A percentile compares a stretch with the other conserved stretches of the same genome.
Conservation (phyloP, 1,140 invertebrate genomes). For the Heterodera schachtii region DNA sequence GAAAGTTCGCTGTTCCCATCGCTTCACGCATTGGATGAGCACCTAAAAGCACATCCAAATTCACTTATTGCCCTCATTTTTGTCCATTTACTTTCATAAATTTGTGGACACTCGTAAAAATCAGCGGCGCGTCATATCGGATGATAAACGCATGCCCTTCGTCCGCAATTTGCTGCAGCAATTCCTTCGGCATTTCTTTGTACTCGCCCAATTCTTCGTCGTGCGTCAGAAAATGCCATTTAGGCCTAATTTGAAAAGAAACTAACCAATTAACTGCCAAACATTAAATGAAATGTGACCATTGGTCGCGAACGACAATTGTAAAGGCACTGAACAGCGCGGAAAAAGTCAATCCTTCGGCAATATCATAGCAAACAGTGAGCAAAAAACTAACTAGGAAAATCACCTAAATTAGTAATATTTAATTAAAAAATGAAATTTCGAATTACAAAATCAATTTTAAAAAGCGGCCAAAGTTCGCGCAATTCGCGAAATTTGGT, state of each 20-base stretch:
- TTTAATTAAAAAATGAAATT: not conserved
- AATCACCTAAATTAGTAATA: slow-evolving; percentile 44
- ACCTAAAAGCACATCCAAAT: slow-evolving; percentile 3
- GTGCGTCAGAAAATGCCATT: slow-evolving; percentile 58
- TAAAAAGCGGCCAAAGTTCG: slow-evolving; percentile 60
- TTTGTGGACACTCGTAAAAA: slow-evolving; percentile 60
- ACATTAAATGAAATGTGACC: slow-evolving; percentile 34
- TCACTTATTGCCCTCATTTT: not conserved
- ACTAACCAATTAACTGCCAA: slow-evolving; percentile 1
- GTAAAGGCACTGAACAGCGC: slow-evolving; percentile 61
- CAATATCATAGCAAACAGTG: slow-evolving; percentile 62
- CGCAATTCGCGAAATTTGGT: slow-evolving; percentile 55
- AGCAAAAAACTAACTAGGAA: slow-evolving; percentile 57
- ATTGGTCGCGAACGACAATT: slow-evolving; percentile 60
- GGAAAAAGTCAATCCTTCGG: slow-evolving; percentile 54
- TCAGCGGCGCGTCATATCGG: slow-evolving; percentile 61
- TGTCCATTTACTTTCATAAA: slow-evolving; percentile 50
- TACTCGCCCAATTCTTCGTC: slow-evolving; percentile 47
- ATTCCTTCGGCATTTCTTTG: slow-evolving; percentile 53
- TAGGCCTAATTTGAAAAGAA: slow-evolving; percentile 45
- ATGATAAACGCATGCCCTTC: slow-evolving; percentile 56
- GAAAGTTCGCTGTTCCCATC: slow-evolving; percentile 41
- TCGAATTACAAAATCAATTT: slow-evolving; percentile 58
- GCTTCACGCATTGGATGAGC: slow-evolving; percentile 39
- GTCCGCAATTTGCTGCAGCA: slow-evolving; percentile 47